Conservation (phyloP, 2,797 vertebrate genomes). For the Hybognathus amarus region DNA sequence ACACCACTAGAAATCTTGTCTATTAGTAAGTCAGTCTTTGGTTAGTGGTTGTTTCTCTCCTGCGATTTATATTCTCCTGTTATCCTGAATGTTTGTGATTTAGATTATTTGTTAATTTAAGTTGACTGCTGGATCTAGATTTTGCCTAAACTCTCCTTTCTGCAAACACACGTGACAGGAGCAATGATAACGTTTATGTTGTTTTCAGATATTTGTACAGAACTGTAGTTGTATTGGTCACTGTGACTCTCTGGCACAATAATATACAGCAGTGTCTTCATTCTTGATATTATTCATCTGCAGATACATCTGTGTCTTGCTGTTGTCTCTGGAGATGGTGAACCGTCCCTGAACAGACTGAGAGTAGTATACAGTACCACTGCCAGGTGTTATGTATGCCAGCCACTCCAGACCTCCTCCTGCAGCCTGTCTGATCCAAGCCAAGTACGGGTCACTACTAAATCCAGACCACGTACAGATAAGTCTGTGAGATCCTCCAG, state of each 20-base stretch:
- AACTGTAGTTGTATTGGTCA: too few relatives aligned
- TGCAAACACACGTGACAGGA: too few relatives aligned
- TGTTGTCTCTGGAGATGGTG: conserved; percentile 42
- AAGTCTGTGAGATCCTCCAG: conserved; percentile 51
- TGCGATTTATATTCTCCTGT: too few relatives aligned
- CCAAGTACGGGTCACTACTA: rapidly evolving
- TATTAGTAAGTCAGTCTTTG: too few relatives aligned
- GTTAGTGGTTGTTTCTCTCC: too few relatives aligned
- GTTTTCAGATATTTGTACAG: neutral
- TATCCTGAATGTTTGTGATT: too few relatives aligned
- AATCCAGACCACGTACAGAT: conserved; percentile 48
- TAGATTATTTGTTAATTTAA: too few relatives aligned
- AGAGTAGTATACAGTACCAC: neutral
- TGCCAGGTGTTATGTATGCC: conserved; percentile 24
- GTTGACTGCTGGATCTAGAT: too few relatives aligned
- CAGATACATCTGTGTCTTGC: conserved; percentile 32
- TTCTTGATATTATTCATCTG: conserved; percentile 15
- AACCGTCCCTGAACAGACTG: conserved; percentile 27
- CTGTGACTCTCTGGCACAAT: conserved; percentile 30
- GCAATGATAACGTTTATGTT: too few relatives aligned
- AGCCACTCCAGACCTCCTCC: conserved; percentile 66
- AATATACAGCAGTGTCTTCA: conserved; percentile 49
- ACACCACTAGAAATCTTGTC: too few relatives aligned
- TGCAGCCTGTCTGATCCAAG: conserved; percentile 61
- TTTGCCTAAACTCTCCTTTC: too few relatives aligned